A percentile compares a stretch with the other conserved stretches of the same genome.
phyloP scores from a whole-genome alignment of 1,140 invertebrate genomes.

The Galleria mellonella region DNA sequence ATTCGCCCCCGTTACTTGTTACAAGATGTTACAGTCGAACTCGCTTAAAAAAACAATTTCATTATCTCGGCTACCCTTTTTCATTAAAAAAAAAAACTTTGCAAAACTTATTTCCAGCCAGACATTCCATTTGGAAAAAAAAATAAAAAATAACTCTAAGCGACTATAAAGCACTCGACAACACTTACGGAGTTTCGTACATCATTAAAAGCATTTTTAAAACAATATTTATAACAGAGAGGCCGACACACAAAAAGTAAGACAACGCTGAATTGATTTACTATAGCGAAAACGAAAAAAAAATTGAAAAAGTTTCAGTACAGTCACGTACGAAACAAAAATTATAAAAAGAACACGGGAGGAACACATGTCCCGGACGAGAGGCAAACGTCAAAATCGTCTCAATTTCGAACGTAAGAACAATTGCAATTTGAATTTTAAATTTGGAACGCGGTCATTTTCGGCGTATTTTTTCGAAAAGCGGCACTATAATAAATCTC shows the following conservation, averaged over 20 bases:
- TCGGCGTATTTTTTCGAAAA: conserved; percentile 57
- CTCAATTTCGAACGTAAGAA: conserved; percentile 65
- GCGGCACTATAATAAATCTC: conserved; percentile 60
- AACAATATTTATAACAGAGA: conserved; percentile 43
- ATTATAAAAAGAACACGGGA: conserved; percentile 24
- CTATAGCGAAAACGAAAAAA: conserved; percentile 27
- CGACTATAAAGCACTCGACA: conserved; percentile 12
- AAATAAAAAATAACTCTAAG: conserved; percentile 4
- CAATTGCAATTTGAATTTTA: conserved; percentile 68
- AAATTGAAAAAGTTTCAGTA: conserved; percentile 17
- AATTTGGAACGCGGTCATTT: conserved; percentile 59
- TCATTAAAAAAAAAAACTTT: conserved; percentile 5
- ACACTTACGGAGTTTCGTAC: conserved; percentile 13
- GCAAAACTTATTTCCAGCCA: conserved; percentile 4
- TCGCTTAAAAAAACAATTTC: conserved; percentile 19
- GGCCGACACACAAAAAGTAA: conserved; percentile 32
- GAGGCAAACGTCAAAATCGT: conserved; percentile 62
- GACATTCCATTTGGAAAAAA: conserved; percentile 13
- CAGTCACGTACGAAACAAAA: conserved; percentile 12
- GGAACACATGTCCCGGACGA: conserved; percentile 40
- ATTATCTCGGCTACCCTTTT: conserved; percentile 8
- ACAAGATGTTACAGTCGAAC: conserved; percentile 44
- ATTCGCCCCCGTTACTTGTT: conserved; percentile 16
- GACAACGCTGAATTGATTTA: conserved; percentile 52
- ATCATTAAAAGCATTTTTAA: conserved; percentile 52